Base-by-base conservation (phyloP, 2,113 vertebrate species). In the Indri indri region DNA sequence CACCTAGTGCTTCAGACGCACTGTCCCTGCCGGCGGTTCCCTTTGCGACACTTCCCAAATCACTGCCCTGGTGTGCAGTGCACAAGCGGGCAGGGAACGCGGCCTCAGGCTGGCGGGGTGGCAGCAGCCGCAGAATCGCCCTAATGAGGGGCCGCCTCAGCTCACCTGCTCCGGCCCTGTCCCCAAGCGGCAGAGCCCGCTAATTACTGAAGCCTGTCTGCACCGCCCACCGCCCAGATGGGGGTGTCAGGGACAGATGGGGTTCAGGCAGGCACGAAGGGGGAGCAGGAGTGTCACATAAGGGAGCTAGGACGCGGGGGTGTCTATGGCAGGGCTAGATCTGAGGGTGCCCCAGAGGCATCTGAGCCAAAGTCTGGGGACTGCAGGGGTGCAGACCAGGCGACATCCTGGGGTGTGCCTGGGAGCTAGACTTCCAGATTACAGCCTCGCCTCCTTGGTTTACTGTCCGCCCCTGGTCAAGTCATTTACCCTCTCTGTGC, bases 211-310 rank as follows among this genome's bases (percentile, higher is more conserved):
- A 71, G 65, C n/a, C 93, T 71, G 66, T 59, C 10, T 1, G 14
- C 80, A 87, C 93, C 11, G 8, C 45, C 74, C 40, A 68, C 74
- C 8, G 6, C 90, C 87, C 96, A 92, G 65, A 89, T 87, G 90
- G 66, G 83, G 79, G 50, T 54, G 0, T 47, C 12, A 7, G 70
- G 95, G 92, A 88, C 95, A 97, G 95, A 96, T 74, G 92, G 82
- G 94, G 92, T 84, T 66, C 52, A 50, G 52, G 66, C 52, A 50
- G 52, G 66, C 40, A 37, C 30, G 9, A 54, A 88, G 30, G 11
- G n/a, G 57, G 66, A 65, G 79, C 66, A 11, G n/a, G 16, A 65
- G 57, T 30, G 1, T 59, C 84, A 54, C 81, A 50, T 47, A 57
- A 52, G 82, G 66, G 32, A 10, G 4, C 3, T 11, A 52, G 47